Base-by-base conservation (phyloP, 2,113 vertebrate species). In the Pipa parva region DNA sequence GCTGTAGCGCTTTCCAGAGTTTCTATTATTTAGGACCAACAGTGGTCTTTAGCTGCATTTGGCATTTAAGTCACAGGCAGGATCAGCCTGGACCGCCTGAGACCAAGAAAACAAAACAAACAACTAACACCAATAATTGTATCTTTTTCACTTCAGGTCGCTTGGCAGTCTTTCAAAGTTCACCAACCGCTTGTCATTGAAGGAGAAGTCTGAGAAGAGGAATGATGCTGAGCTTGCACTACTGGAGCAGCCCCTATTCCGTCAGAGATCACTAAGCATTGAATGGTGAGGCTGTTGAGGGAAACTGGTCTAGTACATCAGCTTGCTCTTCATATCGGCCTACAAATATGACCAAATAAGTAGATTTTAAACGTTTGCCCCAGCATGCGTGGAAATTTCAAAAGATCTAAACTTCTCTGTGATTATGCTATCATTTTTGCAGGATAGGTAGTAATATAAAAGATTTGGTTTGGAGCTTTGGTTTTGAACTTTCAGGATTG, bases 191-290 rank as follows among this genome's bases (percentile, higher is more conserved):
- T 86, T 93, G 33, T 93, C 92, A 1, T 80, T 93, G 64, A 94
- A 93, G 78, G 91, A 93, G 73, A 90, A 90, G 56, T 88, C 89
- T 33, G 74, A 83, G 64, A 93, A 92, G 78, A 79, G 86, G 69
- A 90, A 91, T 75, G 91, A 87, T 81, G 82, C 83, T 18, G 85
- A 89, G 71, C 63, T 87, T 78, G 85, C 78, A 78, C 74, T 73
- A 0, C 75, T 78, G 1, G 79, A 83, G 72, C 73, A 76, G 72
- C 72, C 82, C 20, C 77, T 85, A 72, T 92, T 90, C 83, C 85
- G 90, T 77, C 87, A 90, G 83, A 85, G 92, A 73, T 93, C 92
- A 70, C 88, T 93, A 49, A 94, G 92, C 77, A 80, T 92, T 76
- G 92, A 94, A 86, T 93, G 92, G 92, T 93, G 89, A 90, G 90